Conservation (phyloP, 2,797 vertebrate genomes). For the Trichosurus vulpecula region DNA sequence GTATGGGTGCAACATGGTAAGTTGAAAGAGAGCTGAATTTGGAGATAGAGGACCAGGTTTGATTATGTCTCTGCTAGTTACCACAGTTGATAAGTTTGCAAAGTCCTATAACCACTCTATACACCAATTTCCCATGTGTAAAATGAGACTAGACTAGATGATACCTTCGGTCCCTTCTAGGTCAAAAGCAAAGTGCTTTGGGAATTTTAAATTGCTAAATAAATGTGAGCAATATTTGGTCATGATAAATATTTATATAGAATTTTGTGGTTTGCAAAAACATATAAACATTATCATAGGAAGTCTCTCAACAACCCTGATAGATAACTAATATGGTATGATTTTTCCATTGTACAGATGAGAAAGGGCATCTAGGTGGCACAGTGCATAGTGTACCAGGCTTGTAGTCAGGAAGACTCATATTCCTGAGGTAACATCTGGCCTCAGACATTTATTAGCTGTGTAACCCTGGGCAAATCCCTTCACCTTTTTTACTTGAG, state of each 20-base stretch:
- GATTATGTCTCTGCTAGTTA: background rate
- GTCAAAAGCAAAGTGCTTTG: background rate
- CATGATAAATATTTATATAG: background rate
- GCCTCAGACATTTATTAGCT: background rate
- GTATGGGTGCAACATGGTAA: background rate
- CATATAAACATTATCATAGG: background rate
- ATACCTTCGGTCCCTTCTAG: background rate
- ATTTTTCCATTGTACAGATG: background rate
- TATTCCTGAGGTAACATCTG: background rate
- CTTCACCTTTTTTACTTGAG: background rate
- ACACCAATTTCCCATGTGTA: background rate
- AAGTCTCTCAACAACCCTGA: background rate
- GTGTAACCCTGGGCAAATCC: background rate
- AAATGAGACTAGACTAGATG: background rate
- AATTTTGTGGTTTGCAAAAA: background rate
- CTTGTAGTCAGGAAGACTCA: background rate
- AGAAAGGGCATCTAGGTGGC: background rate
- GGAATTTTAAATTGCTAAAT: background rate
- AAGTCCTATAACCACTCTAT: background rate
- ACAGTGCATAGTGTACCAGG: background rate
- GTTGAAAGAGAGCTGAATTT: background rate
- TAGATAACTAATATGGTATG: background rate
- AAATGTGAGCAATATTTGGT: background rate
- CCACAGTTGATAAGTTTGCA: background rate
- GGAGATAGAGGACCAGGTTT: background rate